phyloP scores from a whole-genome alignment of 2,888 invertebrate genomes.

The Entomobrya multifasciata region DNA sequence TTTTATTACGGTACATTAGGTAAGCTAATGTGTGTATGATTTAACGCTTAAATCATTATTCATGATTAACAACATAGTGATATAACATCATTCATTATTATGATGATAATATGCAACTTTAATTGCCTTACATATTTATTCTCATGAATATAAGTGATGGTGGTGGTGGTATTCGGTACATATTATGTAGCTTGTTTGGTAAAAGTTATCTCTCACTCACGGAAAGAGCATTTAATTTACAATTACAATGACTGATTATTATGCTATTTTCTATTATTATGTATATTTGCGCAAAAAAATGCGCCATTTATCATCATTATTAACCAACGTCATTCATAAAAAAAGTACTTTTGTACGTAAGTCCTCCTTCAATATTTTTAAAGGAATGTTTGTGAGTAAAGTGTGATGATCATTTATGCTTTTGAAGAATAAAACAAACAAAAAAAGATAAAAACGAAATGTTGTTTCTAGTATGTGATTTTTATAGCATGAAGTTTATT shows the following conservation, averaged over 20 bases:
- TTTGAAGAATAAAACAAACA: no score
- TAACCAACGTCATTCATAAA: constrained; percentile 13
- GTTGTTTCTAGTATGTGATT: constrained; percentile 22
- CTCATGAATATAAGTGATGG: no score
- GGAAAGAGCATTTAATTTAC: constrained; percentile 56
- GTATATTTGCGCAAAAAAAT: constrained; percentile 1
- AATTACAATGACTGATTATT: constrained; percentile 37
- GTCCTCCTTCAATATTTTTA: neutral
- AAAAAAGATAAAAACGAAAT: neutral
- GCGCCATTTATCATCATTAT: constrained; percentile 45
- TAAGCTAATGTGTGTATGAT: neutral
- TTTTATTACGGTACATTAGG: neutral
- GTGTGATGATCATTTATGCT: no score
- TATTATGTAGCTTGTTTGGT: neutral
- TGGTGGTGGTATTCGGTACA: neutral
- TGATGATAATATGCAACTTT: neutral
- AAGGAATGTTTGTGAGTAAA: neutral
- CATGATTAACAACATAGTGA: constrained; percentile 15
- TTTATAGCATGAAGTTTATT: constrained; percentile 31
- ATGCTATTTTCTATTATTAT: constrained; percentile 1
- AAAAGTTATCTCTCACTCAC: constrained; percentile 66
- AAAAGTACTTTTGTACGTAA: neutral
- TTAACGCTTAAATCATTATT: constrained; percentile 9
- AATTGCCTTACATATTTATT: neutral
- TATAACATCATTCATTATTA: neutral